These are phyloP conservation scores for Macrotrachela quadricornifera DNA, from an alignment of 1,140 invertebrate species.

Conservation along the genomic window DNA sequence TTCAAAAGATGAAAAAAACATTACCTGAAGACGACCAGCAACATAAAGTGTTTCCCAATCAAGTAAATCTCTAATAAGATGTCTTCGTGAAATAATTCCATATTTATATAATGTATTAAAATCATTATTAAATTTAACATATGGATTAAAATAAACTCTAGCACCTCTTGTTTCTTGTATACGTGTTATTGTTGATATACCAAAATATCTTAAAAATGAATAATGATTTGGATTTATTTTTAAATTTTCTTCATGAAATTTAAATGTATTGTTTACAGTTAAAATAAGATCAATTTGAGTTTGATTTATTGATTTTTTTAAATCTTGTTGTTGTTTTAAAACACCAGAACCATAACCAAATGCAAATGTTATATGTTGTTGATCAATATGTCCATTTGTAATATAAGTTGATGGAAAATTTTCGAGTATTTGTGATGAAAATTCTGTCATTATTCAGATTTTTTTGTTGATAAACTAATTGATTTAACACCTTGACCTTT, in stretches of 20 bases:
- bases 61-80: slow-evolving; percentile 62
- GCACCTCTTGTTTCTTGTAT: slow-evolving; percentile 64
- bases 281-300: slow-evolving; percentile 77
- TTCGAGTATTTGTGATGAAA: background rate
- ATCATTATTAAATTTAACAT: slow-evolving; percentile 48
- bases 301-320: slow-evolving; percentile 15
- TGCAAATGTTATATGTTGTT: slow-evolving; percentile 28
- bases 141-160: slow-evolving; percentile 78
- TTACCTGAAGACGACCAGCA: slow-evolving; percentile 72
- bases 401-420: background rate
- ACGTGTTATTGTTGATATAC: slow-evolving; percentile 44
- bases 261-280: slow-evolving; percentile 55
- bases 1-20: too few species aligned
- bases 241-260: slow-evolving; percentile 70
- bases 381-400: background rate
- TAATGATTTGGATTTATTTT: slow-evolving; percentile 60
- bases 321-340: slow-evolving; percentile 42
- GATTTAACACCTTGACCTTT: slow-evolving; percentile 24
- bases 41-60: slow-evolving; percentile 83
- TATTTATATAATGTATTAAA: slow-evolving; percentile 57
- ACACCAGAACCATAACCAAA: slow-evolving; percentile 86
- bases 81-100: slow-evolving; percentile 61
- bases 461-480: slow-evolving; percentile 9
- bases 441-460: background rate
- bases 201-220: slow-evolving; percentile 51